Evolutionary conservation across 2,888 invertebrate species (phyloP).

Genomic region (Xylota segnis): DNA sequence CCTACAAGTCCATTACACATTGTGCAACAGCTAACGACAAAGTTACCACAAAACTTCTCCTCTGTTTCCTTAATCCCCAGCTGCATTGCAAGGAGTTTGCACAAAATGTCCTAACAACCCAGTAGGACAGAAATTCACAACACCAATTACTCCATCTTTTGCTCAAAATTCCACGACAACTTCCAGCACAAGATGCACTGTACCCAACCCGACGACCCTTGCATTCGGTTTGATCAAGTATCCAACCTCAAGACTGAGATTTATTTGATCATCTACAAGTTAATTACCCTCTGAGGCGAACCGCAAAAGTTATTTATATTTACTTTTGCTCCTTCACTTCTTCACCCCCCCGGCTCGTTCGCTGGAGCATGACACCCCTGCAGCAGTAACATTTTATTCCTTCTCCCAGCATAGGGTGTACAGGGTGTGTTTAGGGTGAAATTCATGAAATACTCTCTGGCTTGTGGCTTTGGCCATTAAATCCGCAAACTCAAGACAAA

Average conservation of each 20-base stretch:
- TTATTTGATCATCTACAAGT: constrained; percentile 73
- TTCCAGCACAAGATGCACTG: not conserved
- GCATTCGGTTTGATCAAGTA: constrained; percentile 21
- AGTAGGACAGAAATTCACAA: not conserved
- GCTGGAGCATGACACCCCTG: constrained; percentile 37
- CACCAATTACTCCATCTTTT: not conserved
- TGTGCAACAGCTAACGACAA: too few species aligned
- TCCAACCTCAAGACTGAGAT: constrained; percentile 25
- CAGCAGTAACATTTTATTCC: constrained; percentile 38
- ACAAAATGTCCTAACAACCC: not conserved
- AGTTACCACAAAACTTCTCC: too few species aligned
- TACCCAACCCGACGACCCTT: not conserved
- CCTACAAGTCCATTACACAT: too few species aligned
- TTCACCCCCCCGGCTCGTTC: not conserved
- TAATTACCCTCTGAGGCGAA: constrained; percentile 70
- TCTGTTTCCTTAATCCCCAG: too few species aligned
- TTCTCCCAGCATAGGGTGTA: not conserved
- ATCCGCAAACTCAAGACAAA: constrained; percentile 56
- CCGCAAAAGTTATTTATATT: constrained; percentile 74
- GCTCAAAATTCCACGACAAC: not conserved
- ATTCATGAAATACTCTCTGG: constrained; percentile 33
- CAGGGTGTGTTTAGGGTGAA: constrained; percentile 8
- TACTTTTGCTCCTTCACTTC: constrained; percentile 42
- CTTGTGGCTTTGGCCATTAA: constrained; percentile 43
- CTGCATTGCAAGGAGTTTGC: too few species aligned